These are phyloP conservation scores for Erynnis tages DNA, from an alignment of 2,888 invertebrate genomes.

Conservation along the genomic window DNA sequence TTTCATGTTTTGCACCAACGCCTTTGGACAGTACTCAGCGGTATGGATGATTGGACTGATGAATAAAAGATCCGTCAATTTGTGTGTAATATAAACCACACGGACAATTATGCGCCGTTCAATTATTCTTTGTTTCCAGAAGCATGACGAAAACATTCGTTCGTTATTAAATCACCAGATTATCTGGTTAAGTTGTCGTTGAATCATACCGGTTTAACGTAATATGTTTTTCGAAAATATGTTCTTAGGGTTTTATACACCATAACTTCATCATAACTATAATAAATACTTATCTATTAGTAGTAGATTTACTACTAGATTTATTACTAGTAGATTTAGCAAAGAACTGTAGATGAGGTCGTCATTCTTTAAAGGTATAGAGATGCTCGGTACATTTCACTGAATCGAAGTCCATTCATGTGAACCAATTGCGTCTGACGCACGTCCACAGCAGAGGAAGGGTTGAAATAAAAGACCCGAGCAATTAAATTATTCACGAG, in stretches of 20 bases:
- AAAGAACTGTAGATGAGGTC: constrained; percentile 18
- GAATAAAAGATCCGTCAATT: constrained; percentile 79
- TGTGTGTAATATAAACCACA: constrained; percentile 63
- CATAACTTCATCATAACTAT: too few relatives aligned
- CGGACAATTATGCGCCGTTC: constrained; percentile 67
- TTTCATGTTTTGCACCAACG: constrained; percentile 64
- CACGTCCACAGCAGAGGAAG: constrained; percentile 33
- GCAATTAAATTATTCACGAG: constrained; percentile 35
- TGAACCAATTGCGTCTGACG: constrained; percentile 36
- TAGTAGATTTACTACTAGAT: too few relatives aligned
- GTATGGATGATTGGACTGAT: constrained; percentile 72
- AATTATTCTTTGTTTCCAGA: constrained; percentile 43
- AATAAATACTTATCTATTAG: too few relatives aligned
- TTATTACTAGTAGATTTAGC: too few relatives aligned
- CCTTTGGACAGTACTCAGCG: constrained; percentile 68
- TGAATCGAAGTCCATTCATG: constrained; percentile 34
- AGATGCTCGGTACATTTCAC: constrained; percentile 35
- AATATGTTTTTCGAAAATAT: too few relatives aligned
- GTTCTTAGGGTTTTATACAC: too few relatives aligned
- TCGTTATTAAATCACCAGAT: background rate
- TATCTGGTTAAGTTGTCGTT: background rate
- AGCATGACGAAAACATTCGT: background rate
- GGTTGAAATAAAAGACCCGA: constrained; percentile 33
- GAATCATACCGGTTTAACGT: background rate
- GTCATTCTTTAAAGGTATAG: constrained; percentile 36